Evolutionary conservation across 2,113 vertebrate species (phyloP).

Genomic region (Gobiocypris rarus): DNA sequence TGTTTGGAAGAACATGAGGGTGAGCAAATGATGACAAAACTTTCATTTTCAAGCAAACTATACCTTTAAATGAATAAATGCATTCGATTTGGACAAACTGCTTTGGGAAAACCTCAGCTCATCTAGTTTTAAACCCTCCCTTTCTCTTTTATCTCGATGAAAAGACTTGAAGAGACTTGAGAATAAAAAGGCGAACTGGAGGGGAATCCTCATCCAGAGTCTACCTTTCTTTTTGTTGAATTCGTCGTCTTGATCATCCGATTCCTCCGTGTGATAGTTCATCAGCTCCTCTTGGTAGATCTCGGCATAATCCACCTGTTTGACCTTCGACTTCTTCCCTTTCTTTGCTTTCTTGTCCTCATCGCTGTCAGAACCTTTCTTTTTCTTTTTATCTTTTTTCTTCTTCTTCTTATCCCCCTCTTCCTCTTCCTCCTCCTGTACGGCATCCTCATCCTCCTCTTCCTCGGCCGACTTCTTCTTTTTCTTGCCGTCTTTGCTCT

Average conservation of each 20-base stretch:
- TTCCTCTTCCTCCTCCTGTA: slow-evolving; percentile 73
- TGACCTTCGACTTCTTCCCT: slow-evolving; percentile 81
- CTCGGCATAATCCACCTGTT: slow-evolving; percentile 84
- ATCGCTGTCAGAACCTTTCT: slow-evolving; percentile 73
- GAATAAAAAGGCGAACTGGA: slow-evolving; percentile 33
- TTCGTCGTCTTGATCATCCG: slow-evolving; percentile 86
- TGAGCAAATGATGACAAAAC: not conserved
- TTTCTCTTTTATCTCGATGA: not conserved
- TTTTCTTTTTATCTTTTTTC: slow-evolving; percentile 69
- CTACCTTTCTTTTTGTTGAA: slow-evolving; percentile 95
- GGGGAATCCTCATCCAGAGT: slow-evolving; percentile 7
- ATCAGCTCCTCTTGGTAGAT: slow-evolving; percentile 87
- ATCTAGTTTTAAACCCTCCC: not conserved
- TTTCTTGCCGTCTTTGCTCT: slow-evolving; percentile 56
- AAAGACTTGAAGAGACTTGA: not conserved
- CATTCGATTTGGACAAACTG: not conserved
- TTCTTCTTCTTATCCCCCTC: slow-evolving; percentile 78
- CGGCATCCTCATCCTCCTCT: slow-evolving; percentile 67
- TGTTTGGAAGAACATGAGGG: not conserved
- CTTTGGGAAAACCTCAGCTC: not conserved
- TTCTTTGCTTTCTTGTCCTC: slow-evolving; percentile 82
- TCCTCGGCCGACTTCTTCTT: slow-evolving; percentile 70
- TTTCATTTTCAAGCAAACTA: not conserved
- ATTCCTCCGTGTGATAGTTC: slow-evolving; percentile 83
- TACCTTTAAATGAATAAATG: not conserved